phyloP scores from a whole-genome alignment of 1,140 invertebrate species.

The Meloidogyne exigua region DNA sequence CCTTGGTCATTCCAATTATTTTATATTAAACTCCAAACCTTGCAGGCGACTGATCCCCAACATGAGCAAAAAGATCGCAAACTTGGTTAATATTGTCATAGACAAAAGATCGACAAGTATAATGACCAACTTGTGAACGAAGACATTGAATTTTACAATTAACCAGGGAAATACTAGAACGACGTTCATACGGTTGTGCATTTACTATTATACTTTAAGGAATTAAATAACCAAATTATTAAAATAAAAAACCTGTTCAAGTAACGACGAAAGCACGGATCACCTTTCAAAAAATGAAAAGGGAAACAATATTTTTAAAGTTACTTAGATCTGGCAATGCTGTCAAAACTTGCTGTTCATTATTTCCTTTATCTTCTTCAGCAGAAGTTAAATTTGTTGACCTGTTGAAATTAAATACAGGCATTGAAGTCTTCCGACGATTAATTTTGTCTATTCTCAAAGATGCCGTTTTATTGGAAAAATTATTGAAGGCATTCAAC shows the following conservation, averaged over 20 bases:
- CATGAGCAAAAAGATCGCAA: constrained; percentile 62
- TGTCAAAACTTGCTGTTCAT: constrained; percentile 37
- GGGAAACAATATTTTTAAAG: background rate
- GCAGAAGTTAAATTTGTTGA: background rate
- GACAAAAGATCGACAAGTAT: constrained; percentile 61
- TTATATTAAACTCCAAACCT: constrained; percentile 17
- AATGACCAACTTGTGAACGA: constrained; percentile 56
- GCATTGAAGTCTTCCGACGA: background rate
- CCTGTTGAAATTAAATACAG: background rate
- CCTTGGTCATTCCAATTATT: background rate
- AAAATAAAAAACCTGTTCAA: constrained; percentile 35
- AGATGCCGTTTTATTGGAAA: background rate
- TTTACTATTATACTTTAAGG: constrained; percentile 54
- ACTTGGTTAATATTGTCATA: constrained; percentile 63
- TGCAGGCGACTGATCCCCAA: constrained; percentile 58
- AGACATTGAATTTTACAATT: constrained; percentile 61
- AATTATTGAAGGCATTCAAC: background rate
- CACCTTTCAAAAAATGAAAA: constrained; percentile 41
- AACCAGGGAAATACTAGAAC: constrained; percentile 56
- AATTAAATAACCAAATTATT: background rate
- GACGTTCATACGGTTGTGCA: constrained; percentile 61
- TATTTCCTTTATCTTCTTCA: background rate
- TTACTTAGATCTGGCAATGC: constrained; percentile 54
- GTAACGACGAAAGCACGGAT: constrained; percentile 62
- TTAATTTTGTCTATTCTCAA: background rate